These are phyloP conservation scores for Thyatira batis DNA, from an alignment of 2,888 invertebrate genomes.

Conservation along the genomic window DNA sequence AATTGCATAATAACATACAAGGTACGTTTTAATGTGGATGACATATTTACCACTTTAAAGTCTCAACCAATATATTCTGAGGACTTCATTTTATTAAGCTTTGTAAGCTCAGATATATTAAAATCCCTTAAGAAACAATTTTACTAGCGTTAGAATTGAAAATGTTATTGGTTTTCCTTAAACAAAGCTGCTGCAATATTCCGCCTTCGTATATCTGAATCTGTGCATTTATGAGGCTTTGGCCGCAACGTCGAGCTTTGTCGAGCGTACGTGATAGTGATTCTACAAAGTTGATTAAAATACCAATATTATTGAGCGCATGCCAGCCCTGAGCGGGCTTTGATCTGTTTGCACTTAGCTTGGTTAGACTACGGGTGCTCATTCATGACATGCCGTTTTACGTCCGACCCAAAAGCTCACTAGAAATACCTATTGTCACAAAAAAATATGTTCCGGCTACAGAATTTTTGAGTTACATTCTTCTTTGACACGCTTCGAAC, in stretches of 20 bases:
- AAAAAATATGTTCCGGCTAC: slow-evolving; percentile 15
- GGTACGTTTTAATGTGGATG: no score
- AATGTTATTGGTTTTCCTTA: not conserved
- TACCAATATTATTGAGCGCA: slow-evolving; percentile 1
- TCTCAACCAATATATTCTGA: no score
- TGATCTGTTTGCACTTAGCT: slow-evolving; percentile 44
- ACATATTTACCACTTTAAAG: no score
- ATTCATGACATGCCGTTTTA: slow-evolving; percentile 35
- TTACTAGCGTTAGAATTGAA: not conserved
- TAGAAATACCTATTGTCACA: slow-evolving; percentile 24
- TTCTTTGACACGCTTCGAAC: not conserved
- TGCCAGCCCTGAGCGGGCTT: slow-evolving; percentile 37
- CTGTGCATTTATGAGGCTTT: not conserved
- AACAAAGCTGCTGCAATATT: not conserved
- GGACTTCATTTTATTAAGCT: no score
- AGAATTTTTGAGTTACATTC: slow-evolving; percentile 6
- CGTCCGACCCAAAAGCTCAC: slow-evolving; percentile 17
- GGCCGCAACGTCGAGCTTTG: not conserved
- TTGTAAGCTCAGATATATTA: no score
- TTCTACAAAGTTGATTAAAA: slow-evolving; percentile 2
- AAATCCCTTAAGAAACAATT: not conserved
- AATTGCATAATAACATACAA: no score
- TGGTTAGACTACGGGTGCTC: slow-evolving; percentile 32
- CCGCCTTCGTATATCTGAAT: not conserved
- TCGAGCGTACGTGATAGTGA: not conserved